A percentile compares a stretch with the other conserved stretches of the same genome.
Evolutionary conservation across 92 coral and sea anemone species (phyloP).

Genomic region (Actinernus sp.): DNA sequence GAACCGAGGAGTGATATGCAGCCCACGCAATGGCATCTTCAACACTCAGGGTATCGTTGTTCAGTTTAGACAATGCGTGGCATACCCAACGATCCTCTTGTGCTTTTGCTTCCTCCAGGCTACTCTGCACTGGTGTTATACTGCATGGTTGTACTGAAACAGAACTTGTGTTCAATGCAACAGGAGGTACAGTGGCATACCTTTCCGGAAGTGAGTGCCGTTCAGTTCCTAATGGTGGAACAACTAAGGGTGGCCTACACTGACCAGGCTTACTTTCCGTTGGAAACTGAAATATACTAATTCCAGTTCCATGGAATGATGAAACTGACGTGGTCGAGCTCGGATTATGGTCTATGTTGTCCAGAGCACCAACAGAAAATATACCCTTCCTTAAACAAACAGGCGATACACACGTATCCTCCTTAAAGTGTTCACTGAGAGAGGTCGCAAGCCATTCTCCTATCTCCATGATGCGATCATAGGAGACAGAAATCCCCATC

Average conservation of each 20-base stretch:
- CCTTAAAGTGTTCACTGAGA: constrained; percentile 21
- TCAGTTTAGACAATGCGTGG: constrained; percentile 12
- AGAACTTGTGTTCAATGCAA: constrained; percentile 25
- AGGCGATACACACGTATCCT: constrained; percentile 47
- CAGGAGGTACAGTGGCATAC: constrained; percentile 34
- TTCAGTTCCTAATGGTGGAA: constrained; percentile 34
- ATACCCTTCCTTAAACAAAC: constrained; percentile 41
- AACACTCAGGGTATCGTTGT: neutral
- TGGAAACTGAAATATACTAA: constrained; percentile 47
- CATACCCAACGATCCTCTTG: constrained; percentile 30
- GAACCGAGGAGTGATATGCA: constrained; percentile 40
- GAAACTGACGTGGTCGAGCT: constrained; percentile 35
- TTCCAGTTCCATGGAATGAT: constrained; percentile 69
- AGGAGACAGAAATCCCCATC: constrained; percentile 56
- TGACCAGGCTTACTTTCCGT: constrained; percentile 39
- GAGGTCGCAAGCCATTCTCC: constrained; percentile 47
- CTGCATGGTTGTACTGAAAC: constrained; percentile 36
- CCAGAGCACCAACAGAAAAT: constrained; percentile 54
- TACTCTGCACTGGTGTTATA: neutral
- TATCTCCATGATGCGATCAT: constrained; percentile 50
- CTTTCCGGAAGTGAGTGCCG: constrained; percentile 36
- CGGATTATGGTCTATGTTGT: constrained; percentile 68
- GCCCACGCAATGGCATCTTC: constrained; percentile 33
- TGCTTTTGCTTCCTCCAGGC: constrained; percentile 10
- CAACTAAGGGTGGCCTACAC: constrained; percentile 3